These are phyloP conservation scores for Orientallactaga sibirica DNA, from an alignment of 2,797 vertebrate species.

Conservation along the genomic window DNA sequence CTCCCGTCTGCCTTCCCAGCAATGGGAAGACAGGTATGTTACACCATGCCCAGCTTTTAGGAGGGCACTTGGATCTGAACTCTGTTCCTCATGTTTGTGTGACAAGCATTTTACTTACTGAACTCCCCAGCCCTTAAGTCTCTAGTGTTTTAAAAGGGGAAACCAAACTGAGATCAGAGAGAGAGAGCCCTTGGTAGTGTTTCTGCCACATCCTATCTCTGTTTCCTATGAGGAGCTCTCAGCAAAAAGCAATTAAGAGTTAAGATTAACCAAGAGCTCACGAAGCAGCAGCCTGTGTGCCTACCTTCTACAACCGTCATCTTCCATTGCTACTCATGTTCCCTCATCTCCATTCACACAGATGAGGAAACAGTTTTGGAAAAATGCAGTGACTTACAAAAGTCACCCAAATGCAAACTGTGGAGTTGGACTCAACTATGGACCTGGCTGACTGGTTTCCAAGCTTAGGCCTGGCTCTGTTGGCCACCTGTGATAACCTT, in stretches of 20 bases:
- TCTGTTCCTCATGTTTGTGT: too few species aligned
- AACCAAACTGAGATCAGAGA: not conserved
- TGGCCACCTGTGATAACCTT: not conserved
- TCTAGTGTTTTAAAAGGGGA: not conserved
- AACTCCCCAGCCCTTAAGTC: too few species aligned
- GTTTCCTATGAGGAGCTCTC: not conserved
- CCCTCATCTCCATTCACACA: not conserved
- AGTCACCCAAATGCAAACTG: not conserved
- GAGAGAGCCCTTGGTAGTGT: not conserved
- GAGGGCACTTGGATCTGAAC: too few species aligned
- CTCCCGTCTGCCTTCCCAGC: too few species aligned
- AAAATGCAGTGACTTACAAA: not conserved
- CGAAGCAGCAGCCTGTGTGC: not conserved
- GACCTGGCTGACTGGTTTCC: not conserved
- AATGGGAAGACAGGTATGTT: too few species aligned
- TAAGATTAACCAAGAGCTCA: not conserved
- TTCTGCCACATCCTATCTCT: not conserved
- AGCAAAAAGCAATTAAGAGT: not conserved
- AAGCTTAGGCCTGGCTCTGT: not conserved
- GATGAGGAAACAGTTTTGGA: conserved; percentile 26
- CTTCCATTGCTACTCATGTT: not conserved
- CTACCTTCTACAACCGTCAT: not conserved
- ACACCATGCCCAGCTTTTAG: too few species aligned
- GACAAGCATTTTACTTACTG: too few species aligned
- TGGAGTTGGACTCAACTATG: not conserved